These are phyloP conservation scores for Helicoverpa zea DNA, from an alignment of 1,140 invertebrate genomes.

Conservation along the genomic window DNA sequence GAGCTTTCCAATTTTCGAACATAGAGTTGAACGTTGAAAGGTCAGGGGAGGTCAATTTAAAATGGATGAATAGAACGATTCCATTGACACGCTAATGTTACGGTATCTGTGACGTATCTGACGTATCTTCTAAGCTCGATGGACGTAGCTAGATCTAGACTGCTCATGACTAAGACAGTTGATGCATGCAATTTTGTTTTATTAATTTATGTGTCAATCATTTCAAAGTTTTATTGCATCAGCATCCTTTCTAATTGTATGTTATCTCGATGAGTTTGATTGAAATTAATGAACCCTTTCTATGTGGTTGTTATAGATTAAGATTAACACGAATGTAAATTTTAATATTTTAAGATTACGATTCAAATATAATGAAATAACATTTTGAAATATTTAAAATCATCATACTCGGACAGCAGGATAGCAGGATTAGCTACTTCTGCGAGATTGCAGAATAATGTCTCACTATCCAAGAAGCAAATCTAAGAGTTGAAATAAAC, in stretches of 20 bases:
- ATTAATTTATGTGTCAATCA: slow-evolving; percentile 43
- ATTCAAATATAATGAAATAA: no score
- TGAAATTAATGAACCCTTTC: slow-evolving; percentile 35
- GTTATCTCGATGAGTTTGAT: slow-evolving; percentile 22
- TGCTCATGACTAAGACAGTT: slow-evolving; percentile 7
- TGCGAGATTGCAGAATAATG: not conserved
- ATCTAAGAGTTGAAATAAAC: slow-evolving; percentile 1
- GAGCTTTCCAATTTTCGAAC: slow-evolving; percentile 13
- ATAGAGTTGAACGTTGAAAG: slow-evolving; percentile 30
- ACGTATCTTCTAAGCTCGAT: no score
- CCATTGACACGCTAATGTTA: slow-evolving; percentile 29
- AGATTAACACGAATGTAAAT: slow-evolving; percentile 8
- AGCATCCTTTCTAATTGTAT: slow-evolving; percentile 19
- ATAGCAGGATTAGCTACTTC: no score
- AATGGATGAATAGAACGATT: not conserved
- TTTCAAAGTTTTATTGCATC: slow-evolving; percentile 14
- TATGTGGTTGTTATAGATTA: not conserved
- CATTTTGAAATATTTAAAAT: no score
- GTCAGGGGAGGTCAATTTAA: slow-evolving; percentile 32
- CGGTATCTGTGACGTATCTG: not conserved
- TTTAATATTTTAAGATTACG: slow-evolving; percentile 14
- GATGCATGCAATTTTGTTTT: slow-evolving; percentile 12
- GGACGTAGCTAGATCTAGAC: slow-evolving; percentile 1
- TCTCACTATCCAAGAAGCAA: not conserved
- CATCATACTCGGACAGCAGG: not conserved